Conservation (phyloP, 1,140 invertebrate genomes). For the Lasioglossum albipes region DNA sequence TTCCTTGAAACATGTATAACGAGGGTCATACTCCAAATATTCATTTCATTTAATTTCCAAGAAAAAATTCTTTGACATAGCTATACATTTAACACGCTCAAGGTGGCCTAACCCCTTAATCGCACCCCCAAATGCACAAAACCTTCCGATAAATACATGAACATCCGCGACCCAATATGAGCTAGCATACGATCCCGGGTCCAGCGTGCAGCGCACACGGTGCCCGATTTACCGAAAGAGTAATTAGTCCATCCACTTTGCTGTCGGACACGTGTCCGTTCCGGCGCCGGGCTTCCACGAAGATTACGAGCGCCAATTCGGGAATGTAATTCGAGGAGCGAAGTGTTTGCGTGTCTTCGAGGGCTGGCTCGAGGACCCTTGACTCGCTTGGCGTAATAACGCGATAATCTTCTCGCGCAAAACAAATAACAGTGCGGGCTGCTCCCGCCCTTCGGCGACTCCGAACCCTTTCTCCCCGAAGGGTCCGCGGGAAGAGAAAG, state of each 20-base stretch:
- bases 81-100: too few relatives aligned
- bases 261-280: conserved; percentile 27
- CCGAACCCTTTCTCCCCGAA: conserved; percentile 66
- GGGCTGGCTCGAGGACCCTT: conserved; percentile 53
- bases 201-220: background rate
- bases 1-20: too few relatives aligned
- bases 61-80: too few relatives aligned
- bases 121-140: too few relatives aligned
- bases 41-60: too few relatives aligned
- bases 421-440: conserved; percentile 67
- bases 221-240: conserved; percentile 5
- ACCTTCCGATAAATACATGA: too few relatives aligned
- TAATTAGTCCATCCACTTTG: conserved; percentile 23
- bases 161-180: too few relatives aligned
- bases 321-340: conserved; percentile 63
- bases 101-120: too few relatives aligned
- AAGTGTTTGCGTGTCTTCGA: conserved; percentile 62
- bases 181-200: too few relatives aligned
- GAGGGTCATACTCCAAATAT: too few relatives aligned
- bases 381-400: conserved; percentile 70
- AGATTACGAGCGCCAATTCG: conserved; percentile 49
- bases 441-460: conserved; percentile 24
- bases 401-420: conserved; percentile 73
- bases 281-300: conserved; percentile 11
- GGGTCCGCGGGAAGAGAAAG: conserved; percentile 39